These are phyloP conservation scores for Hedya salicella DNA, from an alignment of 2,888 invertebrate genomes.

Conservation along the genomic window DNA sequence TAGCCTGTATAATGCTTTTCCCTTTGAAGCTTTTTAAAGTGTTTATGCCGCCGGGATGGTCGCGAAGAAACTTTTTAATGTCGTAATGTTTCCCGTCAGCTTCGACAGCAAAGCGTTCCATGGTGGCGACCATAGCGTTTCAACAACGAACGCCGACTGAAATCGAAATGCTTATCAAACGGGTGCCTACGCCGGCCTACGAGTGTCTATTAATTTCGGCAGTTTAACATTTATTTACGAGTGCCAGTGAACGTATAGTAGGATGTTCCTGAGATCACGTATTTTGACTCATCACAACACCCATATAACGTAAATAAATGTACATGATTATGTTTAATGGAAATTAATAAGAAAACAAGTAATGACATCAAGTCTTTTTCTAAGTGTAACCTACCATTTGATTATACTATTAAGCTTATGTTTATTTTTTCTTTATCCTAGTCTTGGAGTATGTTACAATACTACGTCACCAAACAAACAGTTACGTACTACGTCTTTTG, in stretches of 20 bases:
- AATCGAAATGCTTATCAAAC: conserved; percentile 38
- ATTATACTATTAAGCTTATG: too few relatives aligned
- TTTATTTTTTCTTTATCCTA: too few relatives aligned
- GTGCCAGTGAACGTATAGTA: not conserved
- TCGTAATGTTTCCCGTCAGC: conserved; percentile 86
- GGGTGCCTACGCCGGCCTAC: not conserved
- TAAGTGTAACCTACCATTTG: too few relatives aligned
- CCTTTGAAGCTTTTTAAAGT: conserved; percentile 85
- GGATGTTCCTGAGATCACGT: too few relatives aligned
- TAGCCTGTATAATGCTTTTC: conserved; percentile 81
- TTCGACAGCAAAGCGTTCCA: conserved; percentile 65
- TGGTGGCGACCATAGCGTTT: conserved; percentile 48
- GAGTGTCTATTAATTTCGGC: not conserved
- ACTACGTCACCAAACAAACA: too few relatives aligned
- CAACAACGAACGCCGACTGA: conserved; percentile 47
- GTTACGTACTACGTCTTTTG: too few relatives aligned
- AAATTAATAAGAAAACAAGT: too few relatives aligned
- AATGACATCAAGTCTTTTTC: too few relatives aligned
- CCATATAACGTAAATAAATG: too few relatives aligned
- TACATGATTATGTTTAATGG: too few relatives aligned
- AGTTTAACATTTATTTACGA: not conserved
- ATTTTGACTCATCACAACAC: too few relatives aligned
- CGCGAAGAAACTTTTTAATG: conserved; percentile 86
- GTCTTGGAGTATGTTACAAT: too few relatives aligned
- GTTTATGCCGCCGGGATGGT: conserved; percentile 90